phyloP scores from a whole-genome alignment of 1,140 invertebrate species.

The Penaeus chinensis region DNA sequence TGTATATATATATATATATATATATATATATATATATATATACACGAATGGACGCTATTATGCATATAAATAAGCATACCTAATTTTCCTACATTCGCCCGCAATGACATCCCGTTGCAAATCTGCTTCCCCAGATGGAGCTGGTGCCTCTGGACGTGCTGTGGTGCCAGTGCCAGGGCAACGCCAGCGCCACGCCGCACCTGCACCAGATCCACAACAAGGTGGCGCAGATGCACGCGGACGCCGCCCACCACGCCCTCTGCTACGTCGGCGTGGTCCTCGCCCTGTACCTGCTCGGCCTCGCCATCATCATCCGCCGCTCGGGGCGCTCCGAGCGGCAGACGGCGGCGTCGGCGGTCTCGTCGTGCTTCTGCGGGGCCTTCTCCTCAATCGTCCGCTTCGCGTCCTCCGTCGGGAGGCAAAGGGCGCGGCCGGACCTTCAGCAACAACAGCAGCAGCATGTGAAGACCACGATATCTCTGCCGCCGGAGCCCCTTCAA shows the following conservation, averaged over 20 bases:
- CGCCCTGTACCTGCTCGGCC: conserved; percentile 39
- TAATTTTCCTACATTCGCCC: background rate
- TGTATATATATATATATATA: background rate
- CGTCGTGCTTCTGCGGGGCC: conserved; percentile 46
- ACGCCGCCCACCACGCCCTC: conserved; percentile 34
- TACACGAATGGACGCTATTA: background rate
- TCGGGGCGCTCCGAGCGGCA: conserved; percentile 40
- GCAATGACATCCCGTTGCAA: background rate
- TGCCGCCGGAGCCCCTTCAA: conserved; percentile 14
- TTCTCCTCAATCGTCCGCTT: conserved; percentile 21
- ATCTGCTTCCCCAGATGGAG: background rate
- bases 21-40: conserved; percentile 27
- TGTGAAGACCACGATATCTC: background rate
- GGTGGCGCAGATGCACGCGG: conserved; percentile 36
- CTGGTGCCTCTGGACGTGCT: conserved; percentile 29
- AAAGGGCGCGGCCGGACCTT: background rate
- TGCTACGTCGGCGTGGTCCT: conserved; percentile 47
- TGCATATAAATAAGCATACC: conserved; percentile 22
- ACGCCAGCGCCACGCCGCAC: conserved; percentile 43
- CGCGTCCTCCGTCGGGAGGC: background rate
- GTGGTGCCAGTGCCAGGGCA: conserved; percentile 51
- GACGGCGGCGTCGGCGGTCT: conserved; percentile 40
- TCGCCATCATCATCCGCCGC: conserved; percentile 42
- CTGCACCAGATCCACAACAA: background rate
- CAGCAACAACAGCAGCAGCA: background rate